Base-by-base conservation (phyloP, 2,888 invertebrate genomes). In the Halictus ligatus region DNA sequence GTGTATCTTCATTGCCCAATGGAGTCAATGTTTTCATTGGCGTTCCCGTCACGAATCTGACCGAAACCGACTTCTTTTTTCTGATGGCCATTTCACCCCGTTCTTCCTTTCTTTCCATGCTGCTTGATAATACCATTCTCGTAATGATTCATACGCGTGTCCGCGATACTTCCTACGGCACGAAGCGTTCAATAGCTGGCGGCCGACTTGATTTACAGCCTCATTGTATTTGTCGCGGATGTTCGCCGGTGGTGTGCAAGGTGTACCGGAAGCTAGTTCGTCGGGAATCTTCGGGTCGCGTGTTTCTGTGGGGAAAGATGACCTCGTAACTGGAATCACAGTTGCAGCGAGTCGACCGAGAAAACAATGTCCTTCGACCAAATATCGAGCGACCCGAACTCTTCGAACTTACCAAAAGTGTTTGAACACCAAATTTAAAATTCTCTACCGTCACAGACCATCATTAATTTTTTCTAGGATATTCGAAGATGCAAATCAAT, bases 181-280 rank as follows among this genome's bases (percentile, higher is more conserved):
- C n/a, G 50, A 69, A 69, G 7, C 77, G 77, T 83, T 76, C 81
- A 58, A 84, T 84, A 75, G 60, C 60, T 75, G 50, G 40, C 3
- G 48, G 25, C 10, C 46, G 73, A 46, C 74, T 74, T 78, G 84
- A 84, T 83, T 84, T 84, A 84, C 84, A 78, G 78, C 83, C 75
- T 78, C 78, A 83, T 83, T 83, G 83, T 84, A 75, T 78, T 74
- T 75, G 84, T 75, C 81, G 67, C 58, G 83, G 58, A 74, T 77
- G 64, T 18, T 48, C 75, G 54, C n/a, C 48, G 67, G 50, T 35
- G 18, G 40, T n/a, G 73, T 48, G 77, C 76, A 74, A 81, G 77
- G 60, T 78, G 75, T 83, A 43, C 72, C 84, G 83, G 78, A 83
- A 64, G 75, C 83, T 64, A 13, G 69, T 40, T 64, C 82, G 7